Evolutionary conservation across 2,797 vertebrate species (phyloP).

Genomic region (Fratercula arctica): DNA sequence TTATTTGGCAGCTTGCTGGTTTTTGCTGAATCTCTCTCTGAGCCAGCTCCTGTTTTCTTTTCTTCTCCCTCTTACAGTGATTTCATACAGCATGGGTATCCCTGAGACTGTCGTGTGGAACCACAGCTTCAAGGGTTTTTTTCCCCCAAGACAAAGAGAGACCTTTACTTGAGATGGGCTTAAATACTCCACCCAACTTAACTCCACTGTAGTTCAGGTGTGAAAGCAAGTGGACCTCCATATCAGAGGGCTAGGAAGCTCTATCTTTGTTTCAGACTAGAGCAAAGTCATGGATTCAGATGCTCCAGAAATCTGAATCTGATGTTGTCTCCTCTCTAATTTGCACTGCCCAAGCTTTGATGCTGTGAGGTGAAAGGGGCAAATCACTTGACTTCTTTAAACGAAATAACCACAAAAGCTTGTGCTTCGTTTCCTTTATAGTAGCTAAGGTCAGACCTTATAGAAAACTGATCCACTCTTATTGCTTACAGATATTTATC

Average conservation of each 20-base stretch:
- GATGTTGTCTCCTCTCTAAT: neutral
- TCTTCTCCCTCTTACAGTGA: neutral
- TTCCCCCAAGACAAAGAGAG: neutral
- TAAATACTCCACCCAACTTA: neutral
- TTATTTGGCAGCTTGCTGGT: conserved; percentile 9
- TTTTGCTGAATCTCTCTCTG: neutral
- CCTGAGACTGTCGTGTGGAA: neutral
- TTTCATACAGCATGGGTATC: neutral
- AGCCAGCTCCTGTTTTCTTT: neutral
- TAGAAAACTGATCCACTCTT: neutral
- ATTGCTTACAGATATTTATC: neutral
- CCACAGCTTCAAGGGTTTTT: neutral
- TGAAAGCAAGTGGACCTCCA: neutral
- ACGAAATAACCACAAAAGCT: neutral
- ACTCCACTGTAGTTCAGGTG: neutral
- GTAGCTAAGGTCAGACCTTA: neutral
- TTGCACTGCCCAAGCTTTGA: neutral
- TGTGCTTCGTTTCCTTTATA: neutral
- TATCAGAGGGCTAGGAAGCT: neutral
- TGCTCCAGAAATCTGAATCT: neutral
- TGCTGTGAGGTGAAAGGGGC: neutral
- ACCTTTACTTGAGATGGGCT: neutral
- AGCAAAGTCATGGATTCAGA: neutral
- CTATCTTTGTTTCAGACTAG: neutral
- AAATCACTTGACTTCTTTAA: neutral